A percentile compares a stretch with the other conserved stretches of the same genome.
Evolutionary conservation across 2,113 vertebrate species (phyloP).

Genomic region (Sterna hirundo): DNA sequence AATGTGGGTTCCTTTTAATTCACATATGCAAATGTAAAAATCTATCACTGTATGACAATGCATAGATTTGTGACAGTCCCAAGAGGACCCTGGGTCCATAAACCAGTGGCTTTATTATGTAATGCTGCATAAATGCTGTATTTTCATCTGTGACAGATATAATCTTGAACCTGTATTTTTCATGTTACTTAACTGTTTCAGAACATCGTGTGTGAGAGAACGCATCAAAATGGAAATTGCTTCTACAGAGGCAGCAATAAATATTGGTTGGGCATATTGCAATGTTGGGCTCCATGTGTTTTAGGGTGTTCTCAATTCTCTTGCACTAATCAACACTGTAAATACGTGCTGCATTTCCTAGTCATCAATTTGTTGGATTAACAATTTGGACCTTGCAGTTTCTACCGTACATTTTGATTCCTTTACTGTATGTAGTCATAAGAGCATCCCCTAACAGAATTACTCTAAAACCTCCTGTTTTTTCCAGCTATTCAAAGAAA

Average conservation of each 20-base stretch:
- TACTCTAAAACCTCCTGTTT: background rate
- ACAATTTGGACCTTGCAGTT: conserved; percentile 36
- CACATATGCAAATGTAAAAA: conserved; percentile 45
- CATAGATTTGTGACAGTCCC: conserved; percentile 61
- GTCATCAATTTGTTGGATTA: conserved; percentile 41
- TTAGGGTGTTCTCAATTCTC: conserved; percentile 51
- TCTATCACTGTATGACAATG: conserved; percentile 38
- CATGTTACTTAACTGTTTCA: conserved; percentile 75
- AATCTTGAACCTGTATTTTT: conserved; percentile 77
- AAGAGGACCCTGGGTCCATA: conserved; percentile 63
- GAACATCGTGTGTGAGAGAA: conserved; percentile 67
- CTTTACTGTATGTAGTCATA: background rate
- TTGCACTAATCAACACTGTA: conserved; percentile 47
- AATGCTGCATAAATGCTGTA: conserved; percentile 76
- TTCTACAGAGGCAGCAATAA: conserved; percentile 73
- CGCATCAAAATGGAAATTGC: conserved; percentile 79
- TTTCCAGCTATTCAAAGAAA: background rate
- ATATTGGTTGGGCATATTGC: conserved; percentile 69
- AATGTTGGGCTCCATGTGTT: conserved; percentile 55
- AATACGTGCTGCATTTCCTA: conserved; percentile 24
- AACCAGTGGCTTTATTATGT: conserved; percentile 72
- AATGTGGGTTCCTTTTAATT: conserved; percentile 31
- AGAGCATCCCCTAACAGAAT: background rate
- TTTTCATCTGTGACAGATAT: conserved; percentile 77
- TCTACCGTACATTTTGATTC: conserved; percentile 11